phyloP scores from a whole-genome alignment of 2,113 vertebrate genomes.

The Limanda limanda region DNA sequence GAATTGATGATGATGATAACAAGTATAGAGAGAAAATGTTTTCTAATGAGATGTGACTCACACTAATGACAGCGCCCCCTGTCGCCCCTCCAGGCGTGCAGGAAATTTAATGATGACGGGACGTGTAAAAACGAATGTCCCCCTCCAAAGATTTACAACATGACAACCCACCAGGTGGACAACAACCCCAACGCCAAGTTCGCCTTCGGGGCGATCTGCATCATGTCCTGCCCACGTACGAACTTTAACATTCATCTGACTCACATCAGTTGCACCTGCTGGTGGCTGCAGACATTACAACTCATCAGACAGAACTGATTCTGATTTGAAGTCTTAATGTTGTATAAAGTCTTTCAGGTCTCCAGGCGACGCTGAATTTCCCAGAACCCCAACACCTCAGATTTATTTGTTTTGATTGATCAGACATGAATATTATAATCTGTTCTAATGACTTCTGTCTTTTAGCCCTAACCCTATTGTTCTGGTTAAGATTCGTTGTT shows the following conservation, averaged over 20 bases:
- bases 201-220: constrained; percentile 92
- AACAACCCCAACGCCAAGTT: constrained; percentile 91
- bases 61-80: neutral
- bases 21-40: too few species aligned
- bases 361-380: too few species aligned
- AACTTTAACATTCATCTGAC: neutral
- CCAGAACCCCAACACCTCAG: too few species aligned
- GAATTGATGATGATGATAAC: too few species aligned
- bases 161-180: constrained; percentile 85
- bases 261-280: neutral
- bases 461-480: too few species aligned
- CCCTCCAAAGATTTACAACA: constrained; percentile 84
- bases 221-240: constrained; percentile 91
- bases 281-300: neutral
- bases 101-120: constrained; percentile 88
- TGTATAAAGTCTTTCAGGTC: too few species aligned
- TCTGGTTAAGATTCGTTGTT: too few species aligned
- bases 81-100: constrained; percentile 85
- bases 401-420: neutral
- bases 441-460: too few species aligned
- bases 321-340: too few species aligned
- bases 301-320: too few species aligned
- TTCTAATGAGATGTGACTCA: neutral
- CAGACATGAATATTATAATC: too few species aligned
- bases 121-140: constrained; percentile 91